Evolutionary conservation across 2,797 vertebrate genomes (phyloP).

Genomic region (Tauraco hartlaubi): DNA sequence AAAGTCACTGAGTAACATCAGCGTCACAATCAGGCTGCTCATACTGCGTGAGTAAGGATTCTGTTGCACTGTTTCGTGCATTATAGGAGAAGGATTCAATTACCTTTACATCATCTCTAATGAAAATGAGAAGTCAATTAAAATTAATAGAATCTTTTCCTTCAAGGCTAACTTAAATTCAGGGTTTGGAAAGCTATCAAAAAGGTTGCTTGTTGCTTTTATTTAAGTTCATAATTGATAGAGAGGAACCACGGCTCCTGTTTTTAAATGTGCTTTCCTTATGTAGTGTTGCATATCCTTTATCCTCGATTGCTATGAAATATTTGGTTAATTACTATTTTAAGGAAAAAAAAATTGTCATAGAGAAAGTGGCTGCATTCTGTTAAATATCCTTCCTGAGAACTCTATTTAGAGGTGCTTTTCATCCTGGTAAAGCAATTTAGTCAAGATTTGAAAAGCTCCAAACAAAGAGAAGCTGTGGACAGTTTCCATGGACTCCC

Average conservation of each 20-base stretch:
- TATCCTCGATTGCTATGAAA: neutral
- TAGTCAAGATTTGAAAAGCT: neutral
- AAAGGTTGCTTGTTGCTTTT: neutral
- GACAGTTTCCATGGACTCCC: neutral
- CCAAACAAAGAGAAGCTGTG: neutral
- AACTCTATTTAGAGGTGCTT: neutral
- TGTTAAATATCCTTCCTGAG: neutral
- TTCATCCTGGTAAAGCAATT: neutral
- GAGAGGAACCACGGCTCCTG: neutral
- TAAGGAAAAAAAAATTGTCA: neutral
- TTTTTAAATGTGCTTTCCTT: neutral
- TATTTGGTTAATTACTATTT: neutral
- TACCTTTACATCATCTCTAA: neutral
- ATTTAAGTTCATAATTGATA: neutral
- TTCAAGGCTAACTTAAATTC: neutral
- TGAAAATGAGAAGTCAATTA: neutral
- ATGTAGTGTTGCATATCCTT: neutral
- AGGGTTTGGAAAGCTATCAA: neutral
- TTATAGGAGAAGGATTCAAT: neutral
- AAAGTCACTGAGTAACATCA: neutral
- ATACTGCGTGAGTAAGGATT: neutral
- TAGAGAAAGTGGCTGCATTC: neutral
- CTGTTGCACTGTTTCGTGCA: neutral
- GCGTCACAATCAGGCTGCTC: neutral
- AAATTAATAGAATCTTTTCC: neutral